These are phyloP conservation scores for Rhinopomastus cyanomelas DNA, from an alignment of 2,113 vertebrate species.

Conservation along the genomic window DNA sequence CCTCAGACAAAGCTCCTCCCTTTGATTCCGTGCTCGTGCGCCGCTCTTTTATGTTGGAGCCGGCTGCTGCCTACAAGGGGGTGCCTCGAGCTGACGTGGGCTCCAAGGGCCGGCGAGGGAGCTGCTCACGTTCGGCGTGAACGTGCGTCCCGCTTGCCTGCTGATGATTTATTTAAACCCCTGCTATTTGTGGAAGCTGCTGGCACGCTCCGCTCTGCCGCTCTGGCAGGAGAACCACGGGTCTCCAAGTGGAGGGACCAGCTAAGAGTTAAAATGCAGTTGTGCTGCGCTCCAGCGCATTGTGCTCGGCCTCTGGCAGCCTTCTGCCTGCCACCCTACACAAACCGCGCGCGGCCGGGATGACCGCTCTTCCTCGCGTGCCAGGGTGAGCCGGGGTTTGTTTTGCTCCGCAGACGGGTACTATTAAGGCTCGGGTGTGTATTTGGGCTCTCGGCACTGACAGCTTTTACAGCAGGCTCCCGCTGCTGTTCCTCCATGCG, in stretches of 20 bases:
- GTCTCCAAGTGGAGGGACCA: not conserved
- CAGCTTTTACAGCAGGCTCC: conserved; percentile 15
- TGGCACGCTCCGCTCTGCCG: conserved; percentile 14
- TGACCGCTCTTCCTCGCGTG: not conserved
- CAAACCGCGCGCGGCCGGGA: not conserved
- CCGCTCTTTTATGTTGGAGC: conserved; percentile 35
- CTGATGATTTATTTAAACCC: conserved; percentile 51
- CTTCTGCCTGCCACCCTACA: conserved; percentile 35
- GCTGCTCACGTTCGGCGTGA: conserved; percentile 6
- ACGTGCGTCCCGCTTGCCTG: not conserved
- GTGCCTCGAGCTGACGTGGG: not conserved
- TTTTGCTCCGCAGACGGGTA: not conserved
- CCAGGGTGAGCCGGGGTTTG: not conserved
- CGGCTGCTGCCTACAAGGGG: conserved; percentile 36
- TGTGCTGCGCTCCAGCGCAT: accelerated
- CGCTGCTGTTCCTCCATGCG: conserved; percentile 30
- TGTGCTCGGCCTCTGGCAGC: conserved; percentile 4
- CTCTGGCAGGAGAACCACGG: conserved; percentile 1
- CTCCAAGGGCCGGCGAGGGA: conserved; percentile 16
- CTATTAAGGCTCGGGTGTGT: conserved; percentile 5
- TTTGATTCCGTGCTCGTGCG: conserved; percentile 36
- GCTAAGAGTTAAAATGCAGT: conserved; percentile 30
- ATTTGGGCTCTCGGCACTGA: conserved; percentile 30
- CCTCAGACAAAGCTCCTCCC: not conserved
- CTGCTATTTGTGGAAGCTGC: conserved; percentile 51